phyloP scores from a whole-genome alignment of 1,140 invertebrate genomes.

The Gerris buenoi region DNA sequence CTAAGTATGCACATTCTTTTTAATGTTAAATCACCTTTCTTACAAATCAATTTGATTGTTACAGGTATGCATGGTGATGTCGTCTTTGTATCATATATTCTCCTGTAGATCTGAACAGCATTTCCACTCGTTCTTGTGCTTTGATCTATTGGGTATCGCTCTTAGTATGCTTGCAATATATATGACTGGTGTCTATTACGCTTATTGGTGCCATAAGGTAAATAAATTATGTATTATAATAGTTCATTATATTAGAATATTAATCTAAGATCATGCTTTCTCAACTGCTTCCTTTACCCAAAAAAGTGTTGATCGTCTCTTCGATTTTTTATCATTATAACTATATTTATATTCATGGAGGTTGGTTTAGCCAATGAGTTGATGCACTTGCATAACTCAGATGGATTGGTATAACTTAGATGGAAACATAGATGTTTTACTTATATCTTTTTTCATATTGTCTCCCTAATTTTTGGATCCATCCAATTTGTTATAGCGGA shows the following conservation, averaged over 20 bases:
- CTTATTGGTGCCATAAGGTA: slow-evolving; percentile 88
- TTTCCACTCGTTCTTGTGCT: slow-evolving; percentile 72
- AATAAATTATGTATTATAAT: no score
- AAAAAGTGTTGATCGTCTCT: not conserved
- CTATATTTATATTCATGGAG: not conserved
- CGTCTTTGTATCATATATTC: slow-evolving; percentile 85
- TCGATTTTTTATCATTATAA: not conserved
- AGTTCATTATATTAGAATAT: not conserved
- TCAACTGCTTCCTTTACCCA: no score
- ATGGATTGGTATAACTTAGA: not conserved
- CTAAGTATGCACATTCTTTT: not conserved
- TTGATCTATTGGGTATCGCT: slow-evolving; percentile 85
- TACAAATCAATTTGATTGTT: slow-evolving; percentile 28
- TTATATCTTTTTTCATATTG: no score
- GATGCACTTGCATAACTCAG: not conserved
- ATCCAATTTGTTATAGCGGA: no score
- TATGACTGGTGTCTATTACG: slow-evolving; percentile 88
- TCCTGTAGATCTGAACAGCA: slow-evolving; percentile 77
- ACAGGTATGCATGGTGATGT: slow-evolving; percentile 83
- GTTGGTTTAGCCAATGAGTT: not conserved
- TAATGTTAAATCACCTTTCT: not conserved
- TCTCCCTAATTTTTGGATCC: no score
- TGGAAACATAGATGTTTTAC: no score
- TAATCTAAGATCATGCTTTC: not conserved
- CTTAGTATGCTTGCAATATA: slow-evolving; percentile 85